Evolutionary conservation across 2,797 vertebrate species (phyloP).

Genomic region (Macropus fuliginosus): DNA sequence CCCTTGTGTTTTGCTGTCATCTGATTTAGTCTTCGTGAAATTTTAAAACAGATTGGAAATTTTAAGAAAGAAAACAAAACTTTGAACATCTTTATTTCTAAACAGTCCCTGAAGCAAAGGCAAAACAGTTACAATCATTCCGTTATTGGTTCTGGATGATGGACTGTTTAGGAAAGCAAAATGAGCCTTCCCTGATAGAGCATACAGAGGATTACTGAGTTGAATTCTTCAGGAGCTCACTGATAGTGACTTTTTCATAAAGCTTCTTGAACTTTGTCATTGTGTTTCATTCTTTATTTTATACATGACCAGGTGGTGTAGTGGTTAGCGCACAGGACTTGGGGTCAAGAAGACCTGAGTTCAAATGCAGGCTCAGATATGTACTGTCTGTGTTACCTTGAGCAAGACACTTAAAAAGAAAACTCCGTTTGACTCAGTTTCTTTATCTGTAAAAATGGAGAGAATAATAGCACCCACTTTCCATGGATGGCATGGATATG

Average conservation of each 20-base stretch:
- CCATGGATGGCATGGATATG: neutral
- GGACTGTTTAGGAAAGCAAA: neutral
- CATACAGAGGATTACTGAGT: neutral
- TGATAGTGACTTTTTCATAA: neutral
- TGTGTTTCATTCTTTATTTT: neutral
- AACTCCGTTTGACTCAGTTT: neutral
- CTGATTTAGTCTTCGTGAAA: conserved; percentile 7
- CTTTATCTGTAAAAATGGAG: neutral
- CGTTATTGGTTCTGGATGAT: neutral
- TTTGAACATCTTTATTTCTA: conserved; percentile 19
- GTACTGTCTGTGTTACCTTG: neutral
- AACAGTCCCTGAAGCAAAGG: neutral
- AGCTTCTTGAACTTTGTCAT: neutral
- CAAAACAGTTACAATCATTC: neutral
- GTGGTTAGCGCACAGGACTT: neutral
- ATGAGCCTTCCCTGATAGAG: neutral
- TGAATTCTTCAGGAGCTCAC: neutral
- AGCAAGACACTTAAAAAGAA: neutral
- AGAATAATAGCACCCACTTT: neutral
- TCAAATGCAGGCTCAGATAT: neutral
- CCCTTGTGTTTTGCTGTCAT: neutral
- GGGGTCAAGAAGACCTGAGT: neutral
- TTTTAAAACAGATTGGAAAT: neutral
- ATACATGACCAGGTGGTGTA: neutral
- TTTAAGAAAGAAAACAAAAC: conserved; percentile 15